phyloP scores from a whole-genome alignment of 2,113 vertebrate genomes.

The Setophaga coronata region DNA sequence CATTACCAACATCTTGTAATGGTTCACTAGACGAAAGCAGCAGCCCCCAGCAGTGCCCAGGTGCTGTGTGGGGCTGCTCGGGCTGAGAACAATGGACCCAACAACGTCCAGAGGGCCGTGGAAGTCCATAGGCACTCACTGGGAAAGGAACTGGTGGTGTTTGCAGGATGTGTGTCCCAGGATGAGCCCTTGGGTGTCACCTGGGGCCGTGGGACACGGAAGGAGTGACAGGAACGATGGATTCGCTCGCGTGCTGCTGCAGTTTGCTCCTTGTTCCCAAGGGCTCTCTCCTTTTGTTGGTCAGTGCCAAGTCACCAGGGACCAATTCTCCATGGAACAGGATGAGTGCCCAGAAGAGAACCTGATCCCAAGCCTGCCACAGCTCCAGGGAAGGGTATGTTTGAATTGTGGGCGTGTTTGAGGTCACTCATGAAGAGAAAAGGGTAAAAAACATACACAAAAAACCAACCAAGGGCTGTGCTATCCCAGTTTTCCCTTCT shows the following conservation, averaged over 20 bases:
- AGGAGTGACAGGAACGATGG: neutral
- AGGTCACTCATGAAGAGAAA: slow-evolving; percentile 5
- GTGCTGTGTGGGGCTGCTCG: neutral
- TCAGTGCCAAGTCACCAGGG: slow-evolving; percentile 73
- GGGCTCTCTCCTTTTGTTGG: neutral
- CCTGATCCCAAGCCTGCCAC: slow-evolving; percentile 59
- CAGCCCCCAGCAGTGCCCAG: neutral
- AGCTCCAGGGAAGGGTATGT: slow-evolving; percentile 54
- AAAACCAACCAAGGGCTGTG: slow-evolving; percentile 66
- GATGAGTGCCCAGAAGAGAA: slow-evolving; percentile 65
- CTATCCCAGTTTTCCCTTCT: slow-evolving; percentile 61
- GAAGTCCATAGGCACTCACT: neutral
- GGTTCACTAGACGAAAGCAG: slow-evolving; percentile 42
- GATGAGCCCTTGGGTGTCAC: neutral
- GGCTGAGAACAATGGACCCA: neutral
- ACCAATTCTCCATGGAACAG: slow-evolving; percentile 73
- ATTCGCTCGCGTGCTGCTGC: slow-evolving; percentile 43
- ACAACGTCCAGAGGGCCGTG: neutral
- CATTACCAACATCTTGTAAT: neutral
- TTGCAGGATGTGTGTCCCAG: slow-evolving; percentile 16
- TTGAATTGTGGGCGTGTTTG: neutral
- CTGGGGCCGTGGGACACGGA: neutral
- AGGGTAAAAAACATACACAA: neutral
- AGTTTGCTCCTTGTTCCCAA: neutral
- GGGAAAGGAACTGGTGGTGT: neutral